Base-by-base conservation (phyloP, 1,140 invertebrate species). In the Musca vetustissima region DNA sequence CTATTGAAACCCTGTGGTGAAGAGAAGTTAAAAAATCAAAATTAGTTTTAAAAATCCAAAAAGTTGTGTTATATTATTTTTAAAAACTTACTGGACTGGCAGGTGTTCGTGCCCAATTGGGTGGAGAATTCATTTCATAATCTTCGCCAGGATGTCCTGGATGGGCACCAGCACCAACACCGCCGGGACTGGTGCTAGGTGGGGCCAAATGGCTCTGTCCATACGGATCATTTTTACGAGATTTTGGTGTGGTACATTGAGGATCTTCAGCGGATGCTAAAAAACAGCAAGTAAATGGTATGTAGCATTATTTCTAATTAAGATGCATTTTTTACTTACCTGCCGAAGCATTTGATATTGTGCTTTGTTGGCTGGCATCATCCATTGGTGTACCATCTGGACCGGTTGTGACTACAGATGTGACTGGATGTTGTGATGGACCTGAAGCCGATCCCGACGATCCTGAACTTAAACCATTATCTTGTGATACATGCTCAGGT, bases 351-450 rank as follows among this genome's bases (percentile, higher is more conserved):
- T 95, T 95, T 59, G 93, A 95, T 67, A 95, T 86, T 69, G 93
- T 96, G 72, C 93, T 95, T 82, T 96, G 94, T 78, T 96, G 94
- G 73, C 92, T 94, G 72, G 91, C 93, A 84, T 96, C 94, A 83
- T 96, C 93, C 69, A 95, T 86, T 24, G 91, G 89, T 61, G 92
- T 88, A 49, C 93, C 93, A 85, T 95, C 93, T 3, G 93, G 93
- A 22, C 93, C 93, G 50, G 93, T 94, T 68, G 92, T 93, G 73
- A 93, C 91, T 66, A 94, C 89, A 55, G 91, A 90, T n/a, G 92
- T 93, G 68, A 93, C 92, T 21, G 91, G 89, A 75, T 88, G 87
- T 61, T 19, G 72, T 43, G 72, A 84, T 83, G 68, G 85, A 83
- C 53, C 85, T 82, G 67, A 85, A 83, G 69, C 76, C 75, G 69